Evolutionary conservation across 2,797 vertebrate species (phyloP), one percentile per base, ranked within the genome.

Genomic region (Sciurus carolinensis): DNA sequence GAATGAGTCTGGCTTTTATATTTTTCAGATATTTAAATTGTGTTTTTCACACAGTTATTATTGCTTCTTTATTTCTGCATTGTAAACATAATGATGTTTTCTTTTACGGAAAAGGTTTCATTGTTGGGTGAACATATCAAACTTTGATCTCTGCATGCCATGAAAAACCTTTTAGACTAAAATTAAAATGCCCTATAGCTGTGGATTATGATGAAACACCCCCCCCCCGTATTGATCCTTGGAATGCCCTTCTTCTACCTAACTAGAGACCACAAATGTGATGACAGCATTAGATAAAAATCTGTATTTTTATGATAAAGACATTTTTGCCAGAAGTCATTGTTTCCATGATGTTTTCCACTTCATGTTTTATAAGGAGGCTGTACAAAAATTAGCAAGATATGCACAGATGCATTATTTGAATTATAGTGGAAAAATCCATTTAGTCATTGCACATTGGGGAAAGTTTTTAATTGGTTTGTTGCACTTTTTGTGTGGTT

Each of bases 271-370:
- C 96, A 94, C 96, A 95, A 94, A 93, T 97, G 86, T 96, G 84
- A 82, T 96, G 84, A 82, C 96, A 95, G 44, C 47, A 64, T 91
- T 87, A 94, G 96, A 97, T 97, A 95, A 97, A 97, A 97, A 97
- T 97, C 96, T 96, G 69, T 95, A 94, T 97, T 97, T 97, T 97
- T 91, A 86, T 97, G 94, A 91, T 97, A 97, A 96, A 94, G 95
- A 90, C 90, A 87, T 90, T 72, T 76, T 97, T 83, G 95, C 82
- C 79, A 72, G 93, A 84, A 87, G 86, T 75, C 86, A 87, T 94
- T 96, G 94, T 97, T 98, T 98, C 97, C 80, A 7, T 47, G 91
- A 91, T 10, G 39, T 30, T 10, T 89, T 5, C 10, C 72, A 94
- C 81, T 96, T 95, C 75, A 77, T 88, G 81, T 95, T 97, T 98